These are phyloP conservation scores for Aquatica leii DNA, from an alignment of 2,888 invertebrate species.

Conservation along the genomic window DNA sequence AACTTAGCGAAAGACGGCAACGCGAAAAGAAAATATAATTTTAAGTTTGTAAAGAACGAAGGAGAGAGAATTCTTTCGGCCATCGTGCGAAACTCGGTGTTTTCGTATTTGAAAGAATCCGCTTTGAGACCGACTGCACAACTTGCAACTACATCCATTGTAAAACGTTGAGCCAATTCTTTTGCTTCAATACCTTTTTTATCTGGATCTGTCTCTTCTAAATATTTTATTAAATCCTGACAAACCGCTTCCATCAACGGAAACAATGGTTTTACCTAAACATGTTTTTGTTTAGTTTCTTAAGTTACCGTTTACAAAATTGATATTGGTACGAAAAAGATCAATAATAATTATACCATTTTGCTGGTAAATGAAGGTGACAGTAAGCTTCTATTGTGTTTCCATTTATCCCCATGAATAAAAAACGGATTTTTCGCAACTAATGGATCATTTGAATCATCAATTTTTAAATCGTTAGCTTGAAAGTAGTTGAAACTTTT, in stretches of 20 bases:
- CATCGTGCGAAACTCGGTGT: constrained; percentile 11
- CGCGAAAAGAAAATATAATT: constrained; percentile 42
- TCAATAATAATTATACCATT: too few relatives aligned
- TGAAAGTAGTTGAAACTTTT: constrained; percentile 49
- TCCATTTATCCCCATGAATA: constrained; percentile 60
- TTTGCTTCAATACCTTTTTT: constrained; percentile 59
- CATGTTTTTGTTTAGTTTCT: background rate
- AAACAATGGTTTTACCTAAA: constrained; percentile 59
- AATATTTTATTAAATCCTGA: constrained; percentile 48
- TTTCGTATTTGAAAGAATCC: constrained; percentile 49
- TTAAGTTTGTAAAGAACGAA: constrained; percentile 35
- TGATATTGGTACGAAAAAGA: too few relatives aligned
- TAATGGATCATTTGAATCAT: constrained; percentile 57
- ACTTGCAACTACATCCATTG: constrained; percentile 59
- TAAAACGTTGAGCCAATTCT: constrained; percentile 57
- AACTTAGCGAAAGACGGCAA: constrained; percentile 48
- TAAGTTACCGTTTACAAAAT: background rate
- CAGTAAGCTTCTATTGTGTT: constrained; percentile 58
- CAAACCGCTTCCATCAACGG: constrained; percentile 59
- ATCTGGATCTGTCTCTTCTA: constrained; percentile 20
- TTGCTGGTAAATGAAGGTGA: constrained; percentile 60
- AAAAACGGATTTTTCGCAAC: constrained; percentile 58
- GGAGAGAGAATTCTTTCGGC: constrained; percentile 15
- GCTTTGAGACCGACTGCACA: constrained; percentile 60
- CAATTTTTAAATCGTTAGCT: constrained; percentile 49